phyloP scores from a whole-genome alignment of 2,113 vertebrate genomes.

The Orycteropus afer region DNA sequence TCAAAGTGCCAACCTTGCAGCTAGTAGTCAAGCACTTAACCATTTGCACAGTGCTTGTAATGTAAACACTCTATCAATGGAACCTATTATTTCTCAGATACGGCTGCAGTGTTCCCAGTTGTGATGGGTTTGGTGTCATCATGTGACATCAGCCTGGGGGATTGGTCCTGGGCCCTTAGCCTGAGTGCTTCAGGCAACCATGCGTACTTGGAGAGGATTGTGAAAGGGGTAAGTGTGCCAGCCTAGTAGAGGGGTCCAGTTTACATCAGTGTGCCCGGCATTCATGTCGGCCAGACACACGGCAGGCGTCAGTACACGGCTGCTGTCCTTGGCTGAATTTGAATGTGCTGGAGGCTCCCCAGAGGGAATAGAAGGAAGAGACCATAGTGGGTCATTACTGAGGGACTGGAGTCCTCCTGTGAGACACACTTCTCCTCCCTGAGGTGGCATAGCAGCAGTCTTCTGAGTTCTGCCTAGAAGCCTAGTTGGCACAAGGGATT shows the following conservation, averaged over 20 bases:
- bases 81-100: background rate
- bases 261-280: background rate
- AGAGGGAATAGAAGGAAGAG: background rate
- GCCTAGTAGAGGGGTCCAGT: background rate
- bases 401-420: conserved; percentile 20
- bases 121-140: background rate
- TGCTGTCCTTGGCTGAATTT: background rate
- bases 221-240: background rate
- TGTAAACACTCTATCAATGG: background rate
- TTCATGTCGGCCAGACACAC: background rate
- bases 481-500: conserved; percentile 52
- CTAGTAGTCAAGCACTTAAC: background rate
- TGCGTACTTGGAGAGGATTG: background rate
- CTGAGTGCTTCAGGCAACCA: background rate
- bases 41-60: background rate
- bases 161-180: background rate
- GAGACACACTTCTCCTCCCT: background rate
- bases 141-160: background rate
- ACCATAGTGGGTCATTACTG: background rate
- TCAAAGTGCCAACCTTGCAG: background rate
- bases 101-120: conserved; percentile 28
- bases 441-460: background rate
- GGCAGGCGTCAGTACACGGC: background rate
- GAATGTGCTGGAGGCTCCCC: background rate
- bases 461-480: background rate